Evolutionary conservation across 2,888 invertebrate genomes (phyloP).

Genomic region (Epirrhoe alternata): DNA sequence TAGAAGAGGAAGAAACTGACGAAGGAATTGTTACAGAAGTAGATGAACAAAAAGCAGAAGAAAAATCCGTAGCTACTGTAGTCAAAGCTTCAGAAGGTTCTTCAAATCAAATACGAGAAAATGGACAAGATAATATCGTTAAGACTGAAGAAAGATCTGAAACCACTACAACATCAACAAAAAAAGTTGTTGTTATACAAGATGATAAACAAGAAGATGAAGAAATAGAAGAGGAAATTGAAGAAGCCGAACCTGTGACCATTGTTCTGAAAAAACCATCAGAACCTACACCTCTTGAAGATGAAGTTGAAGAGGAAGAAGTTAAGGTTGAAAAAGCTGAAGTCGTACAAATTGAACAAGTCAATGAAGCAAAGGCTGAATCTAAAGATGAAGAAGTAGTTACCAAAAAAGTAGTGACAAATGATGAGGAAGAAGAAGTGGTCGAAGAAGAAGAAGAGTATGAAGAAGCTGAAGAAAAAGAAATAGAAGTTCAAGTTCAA

Average conservation of each 20-base stretch:
- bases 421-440: slow-evolving; percentile 48
- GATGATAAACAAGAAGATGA: slow-evolving; percentile 56
- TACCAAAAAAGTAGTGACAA: slow-evolving; percentile 24
- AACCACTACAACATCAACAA: slow-evolving; percentile 62
- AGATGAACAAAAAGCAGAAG: slow-evolving; percentile 44
- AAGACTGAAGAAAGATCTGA: slow-evolving; percentile 71
- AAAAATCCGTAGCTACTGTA: slow-evolving; percentile 45
- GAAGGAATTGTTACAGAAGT: slow-evolving; percentile 48
- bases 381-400: slow-evolving; percentile 21
- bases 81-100: slow-evolving; percentile 46
- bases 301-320: slow-evolving; percentile 31
- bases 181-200: slow-evolving; percentile 68
- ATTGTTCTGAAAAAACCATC: slow-evolving; percentile 49
- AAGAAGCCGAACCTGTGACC: slow-evolving; percentile 52
- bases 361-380: slow-evolving; percentile 24
- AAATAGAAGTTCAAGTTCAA: slow-evolving; percentile 13
- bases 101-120: slow-evolving; percentile 48
- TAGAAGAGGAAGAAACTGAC: slow-evolving; percentile 58
- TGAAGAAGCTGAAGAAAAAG: slow-evolving; percentile 47
- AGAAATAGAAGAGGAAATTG: slow-evolving; percentile 52
- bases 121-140: slow-evolving; percentile 55
- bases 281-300: slow-evolving; percentile 35
- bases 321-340: slow-evolving; percentile 33
- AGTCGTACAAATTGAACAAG: slow-evolving; percentile 24
- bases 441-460: slow-evolving; percentile 43